Percentiles rank a stretch among this genome's conserved stretches.
Conservation (phyloP, 2,888 invertebrate species). For the Himalopsyche japonica region DNA sequence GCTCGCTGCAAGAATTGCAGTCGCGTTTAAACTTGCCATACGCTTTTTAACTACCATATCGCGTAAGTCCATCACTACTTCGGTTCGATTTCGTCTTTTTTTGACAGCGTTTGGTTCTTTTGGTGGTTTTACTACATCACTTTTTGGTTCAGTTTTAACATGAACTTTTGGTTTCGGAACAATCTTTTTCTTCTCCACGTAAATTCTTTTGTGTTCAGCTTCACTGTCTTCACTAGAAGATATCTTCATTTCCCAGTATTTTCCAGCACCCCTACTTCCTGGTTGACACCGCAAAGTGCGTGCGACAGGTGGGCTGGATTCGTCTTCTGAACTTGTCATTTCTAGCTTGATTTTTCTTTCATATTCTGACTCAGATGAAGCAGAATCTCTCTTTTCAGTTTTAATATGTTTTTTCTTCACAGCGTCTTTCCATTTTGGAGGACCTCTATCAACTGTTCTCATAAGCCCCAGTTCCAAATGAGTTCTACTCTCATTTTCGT, state of each 20-base stretch:
- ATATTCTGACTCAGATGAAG: slow-evolving; percentile 58
- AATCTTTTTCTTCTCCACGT: slow-evolving; percentile 54
- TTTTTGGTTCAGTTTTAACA: slow-evolving; percentile 56
- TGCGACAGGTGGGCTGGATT: slow-evolving; percentile 48
- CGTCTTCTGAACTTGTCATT: slow-evolving; percentile 61
- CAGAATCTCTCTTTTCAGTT: slow-evolving; percentile 53
- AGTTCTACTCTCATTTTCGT: slow-evolving; percentile 83
- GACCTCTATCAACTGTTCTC: slow-evolving; percentile 56
- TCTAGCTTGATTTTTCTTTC: slow-evolving; percentile 54
- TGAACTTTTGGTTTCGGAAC: slow-evolving; percentile 45
- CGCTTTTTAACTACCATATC: slow-evolving; percentile 88
- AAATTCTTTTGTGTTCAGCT: slow-evolving; percentile 54
- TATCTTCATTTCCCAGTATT: slow-evolving; percentile 82
- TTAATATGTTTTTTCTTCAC: slow-evolving; percentile 56
- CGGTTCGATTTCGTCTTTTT: slow-evolving; percentile 63
- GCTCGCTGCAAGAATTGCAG: slow-evolving; percentile 86
- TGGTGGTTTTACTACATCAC: slow-evolving; percentile 44
- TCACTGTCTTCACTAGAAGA: slow-evolving; percentile 64
- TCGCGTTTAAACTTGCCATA: slow-evolving; percentile 90
- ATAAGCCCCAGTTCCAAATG: slow-evolving; percentile 66
- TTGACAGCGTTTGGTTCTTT: slow-evolving; percentile 50
- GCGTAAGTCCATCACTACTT: slow-evolving; percentile 77
- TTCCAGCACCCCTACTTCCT: slow-evolving; percentile 75
- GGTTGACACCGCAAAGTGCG: slow-evolving; percentile 72
- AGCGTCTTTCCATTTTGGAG: slow-evolving; percentile 60